phyloP scores from a whole-genome alignment of 2,113 vertebrate species.

The Oenanthe melanoleuca region DNA sequence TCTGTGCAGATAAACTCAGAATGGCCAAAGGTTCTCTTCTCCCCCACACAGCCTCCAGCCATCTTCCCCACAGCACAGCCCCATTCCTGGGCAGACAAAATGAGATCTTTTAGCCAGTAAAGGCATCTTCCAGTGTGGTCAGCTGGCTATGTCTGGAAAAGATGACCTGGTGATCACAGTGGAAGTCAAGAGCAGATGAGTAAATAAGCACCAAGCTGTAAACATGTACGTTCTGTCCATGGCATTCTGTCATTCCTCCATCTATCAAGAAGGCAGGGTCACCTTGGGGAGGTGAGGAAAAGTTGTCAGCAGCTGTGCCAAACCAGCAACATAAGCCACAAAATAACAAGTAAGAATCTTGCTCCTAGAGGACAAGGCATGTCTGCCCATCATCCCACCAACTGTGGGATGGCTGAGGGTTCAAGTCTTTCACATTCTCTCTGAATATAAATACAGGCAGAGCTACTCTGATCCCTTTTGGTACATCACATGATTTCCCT shows the following conservation, averaged over 20 bases:
- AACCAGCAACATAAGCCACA: background rate
- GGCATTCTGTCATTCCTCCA: background rate
- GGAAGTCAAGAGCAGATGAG: background rate
- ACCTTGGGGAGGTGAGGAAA: background rate
- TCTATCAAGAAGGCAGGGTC: background rate
- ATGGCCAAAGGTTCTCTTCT: background rate
- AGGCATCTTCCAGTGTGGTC: background rate
- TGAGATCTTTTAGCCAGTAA: background rate
- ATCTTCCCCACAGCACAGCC: background rate
- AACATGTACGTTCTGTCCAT: background rate
- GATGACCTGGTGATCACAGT: background rate
- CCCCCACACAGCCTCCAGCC: fast-evolving
- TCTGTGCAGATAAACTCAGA: background rate
- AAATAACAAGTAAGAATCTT: background rate
- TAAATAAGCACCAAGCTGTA: background rate
- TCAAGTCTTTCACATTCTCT: background rate
- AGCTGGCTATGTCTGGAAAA: background rate
- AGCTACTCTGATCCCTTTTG: background rate
- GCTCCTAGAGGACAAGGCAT: background rate
- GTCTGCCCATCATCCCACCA: background rate
- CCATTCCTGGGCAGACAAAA: background rate
- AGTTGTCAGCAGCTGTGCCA: background rate
- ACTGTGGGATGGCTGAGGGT: background rate
- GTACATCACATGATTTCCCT: background rate
- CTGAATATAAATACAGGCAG: background rate